Base-by-base conservation (phyloP, 2,113 vertebrate genomes). In the Myotis davidii region DNA sequence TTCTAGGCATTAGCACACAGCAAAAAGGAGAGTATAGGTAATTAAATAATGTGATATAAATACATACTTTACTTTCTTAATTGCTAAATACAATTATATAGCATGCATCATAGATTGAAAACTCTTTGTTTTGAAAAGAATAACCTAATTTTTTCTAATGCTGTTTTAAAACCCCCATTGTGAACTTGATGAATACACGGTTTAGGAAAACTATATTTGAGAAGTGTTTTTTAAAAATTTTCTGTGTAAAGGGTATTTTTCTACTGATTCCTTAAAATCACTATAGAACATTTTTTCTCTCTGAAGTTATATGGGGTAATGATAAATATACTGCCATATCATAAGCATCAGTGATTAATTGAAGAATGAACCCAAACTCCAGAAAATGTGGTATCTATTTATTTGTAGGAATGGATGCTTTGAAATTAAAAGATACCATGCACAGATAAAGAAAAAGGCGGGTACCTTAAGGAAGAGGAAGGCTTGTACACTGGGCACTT, bases 71-170 rank as follows among this genome's bases (percentile, higher is more conserved):
- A 39, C 67, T 69, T 11, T 70, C 54, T 67, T 59, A 9, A 9
- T 37, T 93, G 54, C 27, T 50, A 90, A 83, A 42, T 61, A 42
- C 20, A 65, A 79, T 95, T 85, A 25, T 92, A 50, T 84, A 23
- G 61, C 3, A 12, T 69, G 12, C 14, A 34, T 93, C 25, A 76
- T 85, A 65, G 82, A 69, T 14, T n/a, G 7, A 54, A 73, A 65
- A 3, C 45, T 45, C 50, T 93, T 93, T 72, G 29, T 91, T 93
- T 96, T 76, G 39, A 73, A 81, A 92, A 94, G 50, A 61, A 65
- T 39, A 92, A 81, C 32, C 42, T 84, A 94, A 76, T 94, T 92
- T 76, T 91, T 97, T 90, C 14, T 92, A 93, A 95, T 79, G 37
- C 9, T 73, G 61, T 95, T 94, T 25, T 18, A 13, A 91, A 90